Percentiles rank a stretch among this genome's conserved stretches.
These are phyloP conservation scores for Argyrosomus japonicus DNA, from an alignment of 2,113 vertebrate species.

Conservation along the genomic window DNA sequence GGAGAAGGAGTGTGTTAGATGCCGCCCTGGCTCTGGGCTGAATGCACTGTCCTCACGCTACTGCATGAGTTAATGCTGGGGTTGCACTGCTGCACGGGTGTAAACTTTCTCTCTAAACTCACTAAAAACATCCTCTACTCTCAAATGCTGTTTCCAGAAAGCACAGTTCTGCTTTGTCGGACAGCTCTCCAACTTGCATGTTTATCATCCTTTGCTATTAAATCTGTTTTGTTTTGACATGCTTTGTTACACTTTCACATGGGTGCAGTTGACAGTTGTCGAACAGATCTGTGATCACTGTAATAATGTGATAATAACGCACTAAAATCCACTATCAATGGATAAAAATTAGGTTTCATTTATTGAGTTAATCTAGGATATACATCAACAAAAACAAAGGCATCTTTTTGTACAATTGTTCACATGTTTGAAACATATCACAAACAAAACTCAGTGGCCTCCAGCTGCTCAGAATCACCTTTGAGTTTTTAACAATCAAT, in stretches of 20 bases:
- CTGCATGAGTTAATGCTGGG: constrained; percentile 18
- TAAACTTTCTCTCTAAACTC: constrained; percentile 20
- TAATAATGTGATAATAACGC: not conserved
- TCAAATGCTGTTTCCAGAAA: constrained; percentile 18
- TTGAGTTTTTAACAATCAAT: not conserved
- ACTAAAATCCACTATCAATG: not conserved
- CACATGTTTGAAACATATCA: not conserved
- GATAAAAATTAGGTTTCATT: not conserved
- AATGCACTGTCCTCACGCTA: not conserved
- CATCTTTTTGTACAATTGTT: not conserved
- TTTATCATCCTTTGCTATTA: constrained; percentile 5
- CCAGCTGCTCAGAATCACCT: constrained; percentile 30
- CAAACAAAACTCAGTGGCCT: constrained; percentile 14
- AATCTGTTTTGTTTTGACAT: not conserved
- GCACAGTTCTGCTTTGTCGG: constrained; percentile 25
- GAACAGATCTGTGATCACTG: not conserved
- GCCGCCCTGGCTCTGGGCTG: constrained; percentile 8
- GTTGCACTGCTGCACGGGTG: not conserved
- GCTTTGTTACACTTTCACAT: not conserved
- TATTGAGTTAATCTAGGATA: not conserved
- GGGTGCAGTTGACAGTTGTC: constrained; percentile 29
- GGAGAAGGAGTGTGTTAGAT: constrained; percentile 26
- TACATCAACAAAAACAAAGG: not conserved
- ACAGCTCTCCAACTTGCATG: constrained; percentile 26
- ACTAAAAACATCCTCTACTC: not conserved